Percentiles rank a stretch among this genome's conserved stretches.
Evolutionary conservation across 2,888 invertebrate genomes (phyloP).

Genomic region (Tiphia femorata): DNA sequence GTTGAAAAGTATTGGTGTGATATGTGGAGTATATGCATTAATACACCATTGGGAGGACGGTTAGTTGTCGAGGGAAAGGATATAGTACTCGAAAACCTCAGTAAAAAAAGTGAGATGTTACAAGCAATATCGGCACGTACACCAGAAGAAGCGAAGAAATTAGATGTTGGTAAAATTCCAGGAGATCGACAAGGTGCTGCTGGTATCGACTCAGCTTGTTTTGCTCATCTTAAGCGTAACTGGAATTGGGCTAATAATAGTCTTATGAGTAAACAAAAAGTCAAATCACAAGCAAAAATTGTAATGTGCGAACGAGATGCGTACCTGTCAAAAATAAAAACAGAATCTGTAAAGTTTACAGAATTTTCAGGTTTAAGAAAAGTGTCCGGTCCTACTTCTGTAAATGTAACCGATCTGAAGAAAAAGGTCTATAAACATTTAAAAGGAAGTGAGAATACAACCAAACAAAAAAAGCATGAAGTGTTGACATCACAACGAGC

Average conservation of each 20-base stretch:
- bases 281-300: constrained; percentile 14
- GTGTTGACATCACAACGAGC: constrained; percentile 13
- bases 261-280: constrained; percentile 1
- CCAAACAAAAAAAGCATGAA: constrained; percentile 23
- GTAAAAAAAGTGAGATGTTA: constrained; percentile 70
- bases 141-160: constrained; percentile 67
- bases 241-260: constrained; percentile 72
- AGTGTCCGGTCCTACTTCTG: constrained; percentile 44
- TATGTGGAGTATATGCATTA: constrained; percentile 77
- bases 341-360: constrained; percentile 50
- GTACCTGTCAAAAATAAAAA: constrained; percentile 41
- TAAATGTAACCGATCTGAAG: constrained; percentile 36
- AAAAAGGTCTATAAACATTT: constrained; percentile 23
- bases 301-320: constrained; percentile 27
- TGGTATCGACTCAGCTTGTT: constrained; percentile 80
- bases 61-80: constrained; percentile 66
- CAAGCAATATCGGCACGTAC: constrained; percentile 67
- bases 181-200: constrained; percentile 82
- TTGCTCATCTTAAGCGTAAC: constrained; percentile 76
- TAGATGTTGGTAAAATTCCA: constrained; percentile 75
- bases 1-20: constrained; percentile 79
- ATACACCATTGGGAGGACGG: constrained; percentile 75
- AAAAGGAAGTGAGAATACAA: not conserved
- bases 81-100: constrained; percentile 70
- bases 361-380: constrained; percentile 51